Conservation (phyloP, 1,140 invertebrate species). For the Drosophila saltans region DNA sequence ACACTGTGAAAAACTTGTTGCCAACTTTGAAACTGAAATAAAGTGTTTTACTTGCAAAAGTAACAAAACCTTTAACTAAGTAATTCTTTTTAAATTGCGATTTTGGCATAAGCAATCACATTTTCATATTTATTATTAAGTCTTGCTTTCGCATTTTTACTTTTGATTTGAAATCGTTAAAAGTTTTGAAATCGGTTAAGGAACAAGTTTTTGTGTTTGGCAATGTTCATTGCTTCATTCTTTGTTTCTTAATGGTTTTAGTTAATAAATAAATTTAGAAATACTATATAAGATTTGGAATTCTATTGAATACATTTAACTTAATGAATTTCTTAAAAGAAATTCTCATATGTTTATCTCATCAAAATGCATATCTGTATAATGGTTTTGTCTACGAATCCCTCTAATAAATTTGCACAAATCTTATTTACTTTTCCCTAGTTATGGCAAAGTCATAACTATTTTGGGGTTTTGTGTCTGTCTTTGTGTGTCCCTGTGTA, state of each 20-base stretch:
- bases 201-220: no score
- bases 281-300: background rate
- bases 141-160: background rate
- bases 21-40: background rate
- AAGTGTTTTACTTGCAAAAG: background rate
- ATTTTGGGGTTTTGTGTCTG: background rate
- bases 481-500: conserved; percentile 31
- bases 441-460: conserved; percentile 22
- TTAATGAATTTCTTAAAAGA: background rate
- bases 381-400: conserved; percentile 1
- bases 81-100: background rate
- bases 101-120: no score
- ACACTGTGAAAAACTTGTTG: conserved; percentile 27
- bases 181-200: background rate
- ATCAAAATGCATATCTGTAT: conserved; percentile 3
- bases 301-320: background rate
- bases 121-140: no score
- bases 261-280: no score
- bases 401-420: conserved; percentile 43
- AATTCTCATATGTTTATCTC: background rate
- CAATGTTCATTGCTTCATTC: no score
- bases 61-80: background rate
- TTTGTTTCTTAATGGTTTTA: no score
- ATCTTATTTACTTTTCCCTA: conserved; percentile 29
- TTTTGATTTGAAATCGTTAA: background rate